Base-by-base conservation (phyloP, 1,140 invertebrate genomes). In the Drepana arcuata region DNA sequence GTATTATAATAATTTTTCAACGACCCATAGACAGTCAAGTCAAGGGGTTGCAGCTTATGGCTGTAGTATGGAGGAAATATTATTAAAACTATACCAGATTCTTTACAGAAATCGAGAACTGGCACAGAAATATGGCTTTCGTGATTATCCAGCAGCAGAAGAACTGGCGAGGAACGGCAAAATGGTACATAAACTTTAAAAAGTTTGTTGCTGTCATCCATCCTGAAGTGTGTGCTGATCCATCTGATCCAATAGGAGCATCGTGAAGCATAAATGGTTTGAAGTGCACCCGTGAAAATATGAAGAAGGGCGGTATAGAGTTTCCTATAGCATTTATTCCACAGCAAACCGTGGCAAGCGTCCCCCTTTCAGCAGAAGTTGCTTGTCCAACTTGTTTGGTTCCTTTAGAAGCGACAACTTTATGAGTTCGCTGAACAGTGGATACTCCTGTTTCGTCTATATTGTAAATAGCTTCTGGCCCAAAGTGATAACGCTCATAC, bases 141-240 rank as follows among this genome's bases (percentile, higher is more conserved):
- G 12, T 55, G 80, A 45, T 83, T 84, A 46, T 85, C 78, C 18
- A 74, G 43, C 4, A 84, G 31, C 7, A 84, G 37, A 7, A 85
- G 51, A 10, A 78, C 55, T 41, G 51, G 56, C 16, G 53, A 33
- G 9, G 72, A 52, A 29, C 28, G 0, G 41, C 39, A 46, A 84
- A 83, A 51, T 83, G 66, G 28, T 73, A 7, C 5, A 78, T 40
- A 35, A 46, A 73, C 28, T 42, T 35, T 0, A 64, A 24, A 35
- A 79, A 77, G 18, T 23, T 41, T 37, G 14, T 3, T 25, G 34
- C 10, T 41, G 38, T 54, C 45, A 48, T 48, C 38, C 50, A 47
- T 5, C 42, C 34, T 21, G 34, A 31, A 10, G 28, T 16, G 42
- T 42, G 29, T 35, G 38, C 25, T 38, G 34, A 9, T n/a, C 41